phyloP scores from a whole-genome alignment of 2,888 invertebrate genomes.

The Alviniconcha strummeri region DNA sequence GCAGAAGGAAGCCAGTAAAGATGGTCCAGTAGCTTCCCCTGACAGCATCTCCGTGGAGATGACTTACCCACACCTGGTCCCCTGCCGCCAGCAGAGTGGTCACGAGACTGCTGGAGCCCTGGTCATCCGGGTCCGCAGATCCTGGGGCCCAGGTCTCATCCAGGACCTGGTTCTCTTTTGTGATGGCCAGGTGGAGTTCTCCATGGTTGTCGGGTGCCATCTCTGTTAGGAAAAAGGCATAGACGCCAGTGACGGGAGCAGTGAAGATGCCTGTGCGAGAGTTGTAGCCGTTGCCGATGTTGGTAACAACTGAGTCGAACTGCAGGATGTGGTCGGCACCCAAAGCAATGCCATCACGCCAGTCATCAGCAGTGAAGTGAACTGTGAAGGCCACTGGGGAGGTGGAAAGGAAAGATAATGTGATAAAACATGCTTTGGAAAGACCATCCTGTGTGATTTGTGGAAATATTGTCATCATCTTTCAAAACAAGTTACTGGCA shows the following conservation, averaged over 20 bases:
- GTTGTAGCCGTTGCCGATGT: conserved; percentile 4
- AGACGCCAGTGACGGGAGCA: background rate
- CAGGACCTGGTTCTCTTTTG: background rate
- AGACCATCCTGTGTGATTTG: background rate
- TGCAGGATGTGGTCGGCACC: background rate
- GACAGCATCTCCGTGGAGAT: too few species aligned
- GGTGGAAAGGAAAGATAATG: too few species aligned
- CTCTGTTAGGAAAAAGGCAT: too few species aligned
- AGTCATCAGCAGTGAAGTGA: background rate
- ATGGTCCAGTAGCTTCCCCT: background rate
- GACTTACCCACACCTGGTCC: background rate
- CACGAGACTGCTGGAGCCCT: background rate
- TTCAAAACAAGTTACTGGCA: too few species aligned
- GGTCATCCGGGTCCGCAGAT: background rate
- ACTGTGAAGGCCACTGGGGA: background rate
- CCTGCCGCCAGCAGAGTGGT: background rate
- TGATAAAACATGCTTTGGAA: too few species aligned
- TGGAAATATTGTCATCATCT: too few species aligned
- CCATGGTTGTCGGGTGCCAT: background rate
- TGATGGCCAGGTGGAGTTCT: background rate
- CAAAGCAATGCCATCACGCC: too few species aligned
- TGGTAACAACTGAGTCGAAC: conserved; percentile 7
- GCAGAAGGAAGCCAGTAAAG: background rate
- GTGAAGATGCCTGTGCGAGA: background rate
- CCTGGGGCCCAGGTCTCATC: background rate